phyloP scores from a whole-genome alignment of 2,888 invertebrate species.

The Stenodema calcarata region DNA sequence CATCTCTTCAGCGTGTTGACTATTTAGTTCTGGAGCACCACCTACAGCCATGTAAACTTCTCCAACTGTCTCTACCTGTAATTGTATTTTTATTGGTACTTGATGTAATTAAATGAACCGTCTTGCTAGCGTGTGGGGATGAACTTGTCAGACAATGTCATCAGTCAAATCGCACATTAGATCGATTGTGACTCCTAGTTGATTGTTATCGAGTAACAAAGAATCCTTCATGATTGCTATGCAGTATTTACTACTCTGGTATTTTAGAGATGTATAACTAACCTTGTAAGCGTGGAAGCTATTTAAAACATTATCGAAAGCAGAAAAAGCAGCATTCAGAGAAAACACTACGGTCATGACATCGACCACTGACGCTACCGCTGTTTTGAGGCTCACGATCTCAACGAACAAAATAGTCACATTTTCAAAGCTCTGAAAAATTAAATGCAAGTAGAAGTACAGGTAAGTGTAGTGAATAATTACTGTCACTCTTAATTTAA shows the following conservation, averaged over 20 bases:
- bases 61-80: slow-evolving; percentile 91
- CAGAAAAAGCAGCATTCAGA: slow-evolving; percentile 85
- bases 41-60: slow-evolving; percentile 90
- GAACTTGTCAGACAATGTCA: no score
- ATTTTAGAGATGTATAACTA: slow-evolving; percentile 49
- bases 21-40: slow-evolving; percentile 80
- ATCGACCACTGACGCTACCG: slow-evolving; percentile 66
- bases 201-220: neutral
- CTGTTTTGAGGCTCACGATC: slow-evolving; percentile 65
- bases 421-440: slow-evolving; percentile 70
- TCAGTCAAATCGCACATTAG: no score
- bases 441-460: neutral
- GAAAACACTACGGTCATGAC: slow-evolving; percentile 82
- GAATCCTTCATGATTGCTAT: neutral
- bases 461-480: no score
- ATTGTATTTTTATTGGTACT: neutral
- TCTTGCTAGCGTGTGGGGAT: no score
- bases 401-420: slow-evolving; percentile 84
- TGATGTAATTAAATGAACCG: neutral
- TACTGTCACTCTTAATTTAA: no score
- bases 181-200: neutral
- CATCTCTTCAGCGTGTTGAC: slow-evolving; percentile 77
- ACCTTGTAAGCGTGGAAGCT: slow-evolving; percentile 88
- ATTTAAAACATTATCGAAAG: slow-evolving; percentile 84
- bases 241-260: neutral